phyloP scores from a whole-genome alignment of 2,888 invertebrate species.

The Spodoptera exigua region DNA sequence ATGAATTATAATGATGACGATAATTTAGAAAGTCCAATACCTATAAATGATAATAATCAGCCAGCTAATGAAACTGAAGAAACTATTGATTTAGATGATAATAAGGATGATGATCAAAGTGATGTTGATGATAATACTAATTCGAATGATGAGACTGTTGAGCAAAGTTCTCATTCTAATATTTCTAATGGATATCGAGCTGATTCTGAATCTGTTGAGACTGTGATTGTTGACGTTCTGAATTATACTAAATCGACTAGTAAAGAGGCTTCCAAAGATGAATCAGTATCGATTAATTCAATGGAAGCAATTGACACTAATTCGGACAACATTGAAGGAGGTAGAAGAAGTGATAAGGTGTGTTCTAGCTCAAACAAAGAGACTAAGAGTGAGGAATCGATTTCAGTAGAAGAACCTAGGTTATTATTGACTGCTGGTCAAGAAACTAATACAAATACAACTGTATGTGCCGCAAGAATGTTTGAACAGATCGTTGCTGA shows the following conservation, averaged over 20 bases:
- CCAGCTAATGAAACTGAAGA: too few species aligned
- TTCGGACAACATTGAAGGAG: not conserved
- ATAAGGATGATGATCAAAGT: not conserved
- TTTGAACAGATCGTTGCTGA: not conserved
- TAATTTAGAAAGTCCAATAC: too few species aligned
- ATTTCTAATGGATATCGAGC: slow-evolving; percentile 36
- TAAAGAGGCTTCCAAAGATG: not conserved
- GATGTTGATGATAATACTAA: not conserved
- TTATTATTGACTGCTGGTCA: too few species aligned
- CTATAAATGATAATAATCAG: too few species aligned
- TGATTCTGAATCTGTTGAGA: slow-evolving; percentile 31
- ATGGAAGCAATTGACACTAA: not conserved
- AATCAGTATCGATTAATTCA: not conserved
- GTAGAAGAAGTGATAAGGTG: not conserved
- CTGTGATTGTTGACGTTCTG: slow-evolving; percentile 14
- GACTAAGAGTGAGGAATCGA: not conserved
- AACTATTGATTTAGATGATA: slow-evolving; percentile 1
- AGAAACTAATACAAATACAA: too few species aligned
- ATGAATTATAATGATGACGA: too few species aligned
- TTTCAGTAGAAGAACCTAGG: too few species aligned
- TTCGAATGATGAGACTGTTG: slow-evolving; percentile 1
- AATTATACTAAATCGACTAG: slow-evolving; percentile 7
- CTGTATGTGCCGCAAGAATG: too few species aligned
- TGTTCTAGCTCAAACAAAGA: not conserved
- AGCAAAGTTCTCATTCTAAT: not conserved